These are phyloP conservation scores for Bubo scandiacus DNA, from an alignment of 2,113 vertebrate genomes.

Conservation along the genomic window DNA sequence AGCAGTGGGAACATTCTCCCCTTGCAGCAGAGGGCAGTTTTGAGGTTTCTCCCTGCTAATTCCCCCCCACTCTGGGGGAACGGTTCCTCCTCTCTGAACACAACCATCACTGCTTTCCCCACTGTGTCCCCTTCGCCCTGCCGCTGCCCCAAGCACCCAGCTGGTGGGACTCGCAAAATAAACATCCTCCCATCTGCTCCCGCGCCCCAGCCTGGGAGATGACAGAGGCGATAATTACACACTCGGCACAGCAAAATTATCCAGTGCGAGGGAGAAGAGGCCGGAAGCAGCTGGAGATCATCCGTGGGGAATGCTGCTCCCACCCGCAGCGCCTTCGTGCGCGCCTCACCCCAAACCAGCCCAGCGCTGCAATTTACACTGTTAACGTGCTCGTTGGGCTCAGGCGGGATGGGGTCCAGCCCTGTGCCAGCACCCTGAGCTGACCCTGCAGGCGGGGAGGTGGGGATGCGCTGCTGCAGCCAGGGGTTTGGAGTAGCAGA, in stretches of 20 bases:
- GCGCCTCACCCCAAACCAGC: not conserved
- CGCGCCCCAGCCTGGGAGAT: not conserved
- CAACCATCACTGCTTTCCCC: not conserved
- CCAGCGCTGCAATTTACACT: accelerated
- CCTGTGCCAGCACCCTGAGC: accelerated
- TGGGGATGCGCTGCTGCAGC: not conserved
- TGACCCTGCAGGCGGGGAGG: not conserved
- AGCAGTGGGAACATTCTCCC: not conserved
- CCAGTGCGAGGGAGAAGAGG: not conserved
- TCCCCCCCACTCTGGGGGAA: not conserved
- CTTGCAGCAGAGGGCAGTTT: not conserved
- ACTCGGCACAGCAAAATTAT: constrained; percentile 5
- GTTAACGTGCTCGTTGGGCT: accelerated
- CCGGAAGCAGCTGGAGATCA: constrained; percentile 40
- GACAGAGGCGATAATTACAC: constrained; percentile 44
- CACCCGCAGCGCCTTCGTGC: not conserved
- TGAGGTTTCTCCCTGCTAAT: not conserved
- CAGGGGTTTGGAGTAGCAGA: not conserved
- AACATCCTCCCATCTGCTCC: constrained; percentile 57
- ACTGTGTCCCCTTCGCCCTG: accelerated
- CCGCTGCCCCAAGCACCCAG: constrained; percentile 16
- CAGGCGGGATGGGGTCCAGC: not conserved
- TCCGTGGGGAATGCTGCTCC: not conserved
- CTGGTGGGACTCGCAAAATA: constrained; percentile 24
- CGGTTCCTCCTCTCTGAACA: not conserved